Evolutionary conservation across 2,113 vertebrate genomes (phyloP).

Genomic region (Phaethornis superciliosus): DNA sequence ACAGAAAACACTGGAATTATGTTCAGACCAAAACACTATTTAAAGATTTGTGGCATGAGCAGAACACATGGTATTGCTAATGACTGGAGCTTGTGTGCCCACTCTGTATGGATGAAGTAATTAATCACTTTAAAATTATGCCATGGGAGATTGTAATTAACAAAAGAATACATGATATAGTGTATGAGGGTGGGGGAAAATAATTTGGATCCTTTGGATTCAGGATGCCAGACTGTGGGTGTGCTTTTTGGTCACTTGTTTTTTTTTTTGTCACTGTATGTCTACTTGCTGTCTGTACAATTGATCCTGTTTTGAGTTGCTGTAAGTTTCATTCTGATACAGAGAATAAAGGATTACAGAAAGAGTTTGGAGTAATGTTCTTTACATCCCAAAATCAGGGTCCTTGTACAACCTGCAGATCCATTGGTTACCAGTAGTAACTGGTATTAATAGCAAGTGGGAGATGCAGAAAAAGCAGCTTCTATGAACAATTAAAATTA

Average conservation of each 20-base stretch:
- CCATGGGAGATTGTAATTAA: background rate
- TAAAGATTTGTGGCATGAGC: conserved; percentile 21
- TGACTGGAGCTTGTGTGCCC: background rate
- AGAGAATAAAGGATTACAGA: background rate
- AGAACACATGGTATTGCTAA: conserved; percentile 11
- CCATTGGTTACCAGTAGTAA: background rate
- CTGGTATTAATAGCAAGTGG: background rate
- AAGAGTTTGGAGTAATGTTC: background rate
- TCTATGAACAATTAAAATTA: background rate
- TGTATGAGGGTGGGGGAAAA: background rate
- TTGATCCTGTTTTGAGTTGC: background rate
- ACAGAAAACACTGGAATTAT: background rate
- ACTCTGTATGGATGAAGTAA: background rate
- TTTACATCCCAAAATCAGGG: background rate
- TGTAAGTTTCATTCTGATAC: background rate
- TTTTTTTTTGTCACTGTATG: background rate
- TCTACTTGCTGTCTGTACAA: background rate
- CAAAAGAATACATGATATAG: background rate
- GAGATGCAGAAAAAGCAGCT: background rate
- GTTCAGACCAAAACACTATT: background rate
- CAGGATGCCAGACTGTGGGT: background rate
- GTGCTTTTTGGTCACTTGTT: background rate
- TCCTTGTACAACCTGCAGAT: background rate
- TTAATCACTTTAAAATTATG: conserved; percentile 35
- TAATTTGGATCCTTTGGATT: background rate